Percentiles rank a stretch among this genome's conserved stretches.
Conservation (phyloP, 2,888 invertebrate species). For the Melanargia galathea region DNA sequence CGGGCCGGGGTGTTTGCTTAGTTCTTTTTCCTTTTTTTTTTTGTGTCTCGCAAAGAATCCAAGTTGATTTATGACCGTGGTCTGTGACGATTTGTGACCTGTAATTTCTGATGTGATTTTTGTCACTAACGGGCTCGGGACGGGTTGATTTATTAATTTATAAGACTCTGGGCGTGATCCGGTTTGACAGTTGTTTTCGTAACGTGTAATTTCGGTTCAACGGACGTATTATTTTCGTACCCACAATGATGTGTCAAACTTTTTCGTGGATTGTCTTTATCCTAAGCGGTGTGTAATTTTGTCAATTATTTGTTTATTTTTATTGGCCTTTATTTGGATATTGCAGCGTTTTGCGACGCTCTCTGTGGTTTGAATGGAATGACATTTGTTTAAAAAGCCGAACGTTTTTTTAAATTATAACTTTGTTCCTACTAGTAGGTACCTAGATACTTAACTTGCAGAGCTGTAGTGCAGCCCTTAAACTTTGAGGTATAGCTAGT, state of each 20-base stretch:
- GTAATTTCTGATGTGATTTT: slow-evolving; percentile 78
- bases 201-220: slow-evolving; percentile 60
- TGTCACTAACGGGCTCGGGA: slow-evolving; percentile 69
- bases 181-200: slow-evolving; percentile 64
- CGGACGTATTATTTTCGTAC: slow-evolving; percentile 46
- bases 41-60: slow-evolving; percentile 68
- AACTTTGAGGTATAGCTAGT: too few relatives aligned
- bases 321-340: background rate
- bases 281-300: slow-evolving; percentile 32
- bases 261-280: slow-evolving; percentile 32
- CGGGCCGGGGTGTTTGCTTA: slow-evolving; percentile 75
- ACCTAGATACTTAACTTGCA: too few relatives aligned
- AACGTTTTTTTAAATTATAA: too few relatives aligned
- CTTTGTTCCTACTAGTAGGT: too few relatives aligned
- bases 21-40: slow-evolving; percentile 61
- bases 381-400: slow-evolving; percentile 5
- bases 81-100: slow-evolving; percentile 81
- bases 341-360: background rate
- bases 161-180: slow-evolving; percentile 57
- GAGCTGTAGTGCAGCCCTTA: too few relatives aligned
- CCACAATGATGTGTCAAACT: slow-evolving; percentile 39
- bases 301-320: slow-evolving; percentile 30
- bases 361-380: background rate
- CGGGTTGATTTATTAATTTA: slow-evolving; percentile 77
- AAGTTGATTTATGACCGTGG: slow-evolving; percentile 73